Evolutionary conservation across 30 jellyfish, hydroid and myxozoan genomes (phyloP).

Genomic region (Rhopilema esculentum): DNA sequence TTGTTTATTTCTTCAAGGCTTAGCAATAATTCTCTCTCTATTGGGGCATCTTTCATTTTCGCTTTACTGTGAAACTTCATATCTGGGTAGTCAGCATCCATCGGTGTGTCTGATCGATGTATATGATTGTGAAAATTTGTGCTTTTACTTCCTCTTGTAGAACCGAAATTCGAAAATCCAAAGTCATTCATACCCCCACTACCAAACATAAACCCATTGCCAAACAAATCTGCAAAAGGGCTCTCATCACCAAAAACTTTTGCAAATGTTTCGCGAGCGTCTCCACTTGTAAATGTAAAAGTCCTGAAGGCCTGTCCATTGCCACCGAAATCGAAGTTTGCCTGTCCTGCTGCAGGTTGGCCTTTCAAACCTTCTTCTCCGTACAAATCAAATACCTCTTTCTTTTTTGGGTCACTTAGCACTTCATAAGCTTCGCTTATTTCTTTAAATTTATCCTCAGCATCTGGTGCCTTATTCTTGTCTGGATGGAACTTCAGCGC

Average conservation of each 20-base stretch:
- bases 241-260: slow-evolving; percentile 73
- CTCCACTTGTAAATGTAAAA: slow-evolving; percentile 80
- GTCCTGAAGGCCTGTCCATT: slow-evolving; percentile 63
- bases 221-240: slow-evolving; percentile 54
- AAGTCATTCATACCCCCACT: slow-evolving; percentile 14
- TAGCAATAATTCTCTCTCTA: slow-evolving; percentile 69
- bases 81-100: slow-evolving; percentile 54
- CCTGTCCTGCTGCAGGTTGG: slow-evolving; percentile 47
- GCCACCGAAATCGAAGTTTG: slow-evolving; percentile 4
- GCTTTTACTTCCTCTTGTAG: slow-evolving; percentile 34
- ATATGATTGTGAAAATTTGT: slow-evolving; percentile 32
- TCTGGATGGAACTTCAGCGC: slow-evolving; percentile 98
- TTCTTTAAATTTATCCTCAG: slow-evolving; percentile 95
- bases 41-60: slow-evolving; percentile 82
- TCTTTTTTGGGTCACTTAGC: slow-evolving; percentile 78
- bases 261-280: slow-evolving; percentile 85
- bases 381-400: slow-evolving; percentile 71
- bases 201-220: slow-evolving; percentile 58
- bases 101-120: slow-evolving; percentile 25
- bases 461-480: slow-evolving; percentile 89
- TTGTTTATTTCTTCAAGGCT: slow-evolving; percentile 67
- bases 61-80: slow-evolving; percentile 61
- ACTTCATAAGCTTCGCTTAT: slow-evolving; percentile 98
- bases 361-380: slow-evolving; percentile 98
- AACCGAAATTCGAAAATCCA: slow-evolving; percentile 51